These are phyloP conservation scores for Atta colombica DNA, from an alignment of 1,140 invertebrate genomes.

Conservation along the genomic window DNA sequence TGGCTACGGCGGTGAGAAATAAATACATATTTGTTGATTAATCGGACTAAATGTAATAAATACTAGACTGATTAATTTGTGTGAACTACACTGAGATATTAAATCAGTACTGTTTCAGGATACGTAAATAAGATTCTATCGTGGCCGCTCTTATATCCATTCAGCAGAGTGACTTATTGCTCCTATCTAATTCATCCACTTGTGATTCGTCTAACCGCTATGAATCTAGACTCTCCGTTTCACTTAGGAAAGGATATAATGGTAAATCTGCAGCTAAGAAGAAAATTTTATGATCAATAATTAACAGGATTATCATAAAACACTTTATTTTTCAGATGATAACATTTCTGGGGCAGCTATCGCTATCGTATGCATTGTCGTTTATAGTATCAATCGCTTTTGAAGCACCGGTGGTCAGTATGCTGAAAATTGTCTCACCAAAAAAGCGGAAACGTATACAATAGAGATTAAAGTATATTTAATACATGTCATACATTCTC, in stretches of 20 bases:
- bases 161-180: constrained; percentile 94
- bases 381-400: constrained; percentile 93
- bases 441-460: constrained; percentile 87
- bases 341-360: constrained; percentile 92
- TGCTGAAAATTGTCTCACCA: constrained; percentile 93
- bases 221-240: constrained; percentile 92
- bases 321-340: constrained; percentile 88
- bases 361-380: constrained; percentile 92
- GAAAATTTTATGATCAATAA: neutral
- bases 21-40: constrained; percentile 41
- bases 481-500: constrained; percentile 16
- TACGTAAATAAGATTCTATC: constrained; percentile 91
- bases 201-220: constrained; percentile 91
- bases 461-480: constrained; percentile 66
- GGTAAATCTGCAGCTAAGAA: constrained; percentile 85
- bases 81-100: constrained; percentile 17
- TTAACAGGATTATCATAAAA: constrained; percentile 36
- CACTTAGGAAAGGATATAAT: constrained; percentile 92
- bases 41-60: neutral
- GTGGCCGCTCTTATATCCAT: constrained; percentile 92
- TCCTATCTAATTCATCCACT: constrained; percentile 94
- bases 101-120: constrained; percentile 85
- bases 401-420: constrained; percentile 94
- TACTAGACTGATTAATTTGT: neutral
- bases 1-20: constrained; percentile 92